Evolutionary conservation across 2,888 invertebrate species (phyloP).

Genomic region (Ariolimax columbianus): DNA sequence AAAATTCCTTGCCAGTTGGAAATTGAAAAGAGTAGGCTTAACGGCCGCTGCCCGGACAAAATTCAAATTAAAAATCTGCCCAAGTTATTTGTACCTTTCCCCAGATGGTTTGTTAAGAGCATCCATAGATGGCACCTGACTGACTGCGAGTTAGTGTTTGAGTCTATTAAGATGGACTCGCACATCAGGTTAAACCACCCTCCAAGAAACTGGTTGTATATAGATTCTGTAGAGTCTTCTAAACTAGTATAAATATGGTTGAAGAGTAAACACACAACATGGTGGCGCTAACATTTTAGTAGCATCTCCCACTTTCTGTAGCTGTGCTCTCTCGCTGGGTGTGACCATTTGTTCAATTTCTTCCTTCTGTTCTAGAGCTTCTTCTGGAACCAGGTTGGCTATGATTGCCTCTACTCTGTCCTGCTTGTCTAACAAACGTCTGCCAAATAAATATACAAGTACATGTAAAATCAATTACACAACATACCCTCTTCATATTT

Average conservation of each 20-base stretch:
- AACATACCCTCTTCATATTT: neutral
- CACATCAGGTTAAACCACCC: no score
- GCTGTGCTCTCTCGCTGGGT: slow-evolving; percentile 88
- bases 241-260: neutral
- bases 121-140: no score
- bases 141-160: no score
- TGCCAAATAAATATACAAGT: slow-evolving; percentile 72
- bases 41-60: no score
- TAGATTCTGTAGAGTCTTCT: neutral
- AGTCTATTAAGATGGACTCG: no score
- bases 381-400: slow-evolving; percentile 85
- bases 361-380: slow-evolving; percentile 87
- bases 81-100: no score
- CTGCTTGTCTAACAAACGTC: slow-evolving; percentile 91
- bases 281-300: slow-evolving; percentile 83
- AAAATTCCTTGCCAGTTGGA: no score
- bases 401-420: slow-evolving; percentile 88
- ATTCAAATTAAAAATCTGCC: no score
- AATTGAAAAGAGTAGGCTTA: no score
- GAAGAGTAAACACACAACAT: neutral
- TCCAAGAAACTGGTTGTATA: no score
- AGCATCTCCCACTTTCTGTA: slow-evolving; percentile 86
- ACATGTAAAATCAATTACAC: neutral
- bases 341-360: slow-evolving; percentile 91
- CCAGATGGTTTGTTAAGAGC: no score